phyloP scores from a whole-genome alignment of 2,113 vertebrate genomes.

The Sprattus sprattus region DNA sequence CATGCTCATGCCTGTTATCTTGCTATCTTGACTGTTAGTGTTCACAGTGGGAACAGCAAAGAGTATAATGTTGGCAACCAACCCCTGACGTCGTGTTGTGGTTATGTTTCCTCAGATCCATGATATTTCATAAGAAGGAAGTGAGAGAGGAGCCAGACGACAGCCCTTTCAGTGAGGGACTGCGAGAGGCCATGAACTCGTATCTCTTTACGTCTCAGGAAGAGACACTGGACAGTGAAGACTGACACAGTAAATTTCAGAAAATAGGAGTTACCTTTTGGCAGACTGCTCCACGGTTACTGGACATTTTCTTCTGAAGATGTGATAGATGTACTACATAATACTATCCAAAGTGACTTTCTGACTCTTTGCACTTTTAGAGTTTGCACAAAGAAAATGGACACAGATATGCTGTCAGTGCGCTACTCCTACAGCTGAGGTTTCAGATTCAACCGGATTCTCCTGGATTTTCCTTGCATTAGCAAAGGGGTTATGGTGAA shows the following conservation, averaged over 20 bases:
- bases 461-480: neutral
- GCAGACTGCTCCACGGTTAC: neutral
- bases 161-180: conserved; percentile 79
- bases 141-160: conserved; percentile 53
- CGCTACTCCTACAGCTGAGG: neutral
- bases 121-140: conserved; percentile 56
- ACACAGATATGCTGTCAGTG: neutral
- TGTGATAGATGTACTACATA: neutral
- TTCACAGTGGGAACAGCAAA: neutral
- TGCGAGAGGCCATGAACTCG: conserved; percentile 81
- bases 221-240: neutral
- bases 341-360: neutral
- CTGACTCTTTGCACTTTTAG: neutral
- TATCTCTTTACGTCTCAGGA: conserved; percentile 79
- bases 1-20: neutral
- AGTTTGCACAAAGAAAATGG: neutral
- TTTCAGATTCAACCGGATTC: neutral
- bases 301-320: neutral
- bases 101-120: conserved; percentile 61
- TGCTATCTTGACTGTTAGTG: neutral
- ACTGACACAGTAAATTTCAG: conserved; percentile 27
- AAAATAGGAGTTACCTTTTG: neutral
- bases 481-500: neutral
- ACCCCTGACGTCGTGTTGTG: neutral
- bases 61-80: neutral